Evolutionary conservation across 2,797 vertebrate genomes (phyloP), one percentile per base, ranked within the genome.

Genomic region (Acanthornis magna): DNA sequence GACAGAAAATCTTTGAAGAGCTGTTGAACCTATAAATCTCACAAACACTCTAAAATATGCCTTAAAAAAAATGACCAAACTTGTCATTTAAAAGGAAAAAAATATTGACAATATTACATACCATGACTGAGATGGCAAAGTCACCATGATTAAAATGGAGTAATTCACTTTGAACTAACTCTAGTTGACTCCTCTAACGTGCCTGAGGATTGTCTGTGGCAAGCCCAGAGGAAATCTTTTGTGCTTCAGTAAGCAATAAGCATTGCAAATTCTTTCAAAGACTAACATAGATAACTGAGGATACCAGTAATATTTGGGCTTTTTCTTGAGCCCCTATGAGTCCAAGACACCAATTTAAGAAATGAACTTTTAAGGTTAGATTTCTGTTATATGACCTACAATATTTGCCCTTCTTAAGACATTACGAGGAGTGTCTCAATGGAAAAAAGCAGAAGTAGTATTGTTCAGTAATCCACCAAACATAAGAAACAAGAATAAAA

Each of bases 141-240:
- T 97, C 96, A 85, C 72, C 91, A 82, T 75, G 95, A 98, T 97
- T 96, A 97, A 97, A 98, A 98, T 70, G 68, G 88, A 97, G 93
- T 89, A 96, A 97, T 97, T 98, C 96, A 96, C 96, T 98, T 97
- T 97, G 97, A 98, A 97, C 95, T 98, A 97, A 97, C 97, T 97
- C 95, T 95, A 95, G 96, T 43, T 97, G 97, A 98, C 96, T 97
- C 73, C 60, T 96, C 95, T 96, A 96, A 96, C 50, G 60, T 97
- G 97, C 97, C 97, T 88, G 78, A 97, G 96, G 97, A 98, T 89
- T 95, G 93, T 97, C 96, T 97, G 94, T 96, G 96, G 96, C 91
- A 96, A 97, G 97, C 96, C 98, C 97, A 97, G 96, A 98, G 96
- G 97, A 97, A 96, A 97, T 97, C 71, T 93, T 95, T 95, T 94